Base-by-base conservation (phyloP, 2,797 vertebrate species). In the Psittacula echo region DNA sequence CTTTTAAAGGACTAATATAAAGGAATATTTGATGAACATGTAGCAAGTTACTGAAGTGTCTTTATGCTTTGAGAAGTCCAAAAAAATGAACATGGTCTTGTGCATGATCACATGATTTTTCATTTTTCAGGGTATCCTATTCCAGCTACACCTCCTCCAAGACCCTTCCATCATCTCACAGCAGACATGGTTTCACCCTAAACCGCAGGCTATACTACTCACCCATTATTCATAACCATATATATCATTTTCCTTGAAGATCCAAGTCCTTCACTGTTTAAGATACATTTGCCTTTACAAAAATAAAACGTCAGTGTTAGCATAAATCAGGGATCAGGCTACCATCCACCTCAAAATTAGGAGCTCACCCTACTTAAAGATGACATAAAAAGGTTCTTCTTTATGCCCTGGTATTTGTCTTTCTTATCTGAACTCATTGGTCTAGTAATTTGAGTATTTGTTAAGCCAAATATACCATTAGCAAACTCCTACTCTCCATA, bases 201-300 rank as follows among this genome's bases (percentile, higher is more conserved):
- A 83, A 77, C 7, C 48, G 18, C 4, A 20, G 19, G 27, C 29
- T 53, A 62, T 0, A 0, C 48, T 51, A 71, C 10, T 21, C 29
- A 45, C 11, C 12, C 1, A 1, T 44, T 53, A 71, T 12, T 65
- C 6, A 8, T 50, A 45, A 29, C 32, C 24, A 54, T 6, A 65
- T 29, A 11, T 15, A 10, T 2, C 23, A n/a, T 37, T 5, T 7
- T 3, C 0, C 6, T 1, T 1, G 2, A 18, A 54, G 10, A 62
- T 22, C 3, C 22, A 71, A 79, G 18, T 29, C 34, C 41, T 71
- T 85, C 18, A 29, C 26, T 45, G 11, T 34, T 80, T 45, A 18
- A 89, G 27, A 61, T 45, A 3, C 6, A 64, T 68, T 80, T 83
- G 11, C 34, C 21, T 82, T 71, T 22, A 87, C 27, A 74, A 78